Evolutionary conservation across 2,797 vertebrate species (phyloP).

Genomic region (Garrulus glandarius): DNA sequence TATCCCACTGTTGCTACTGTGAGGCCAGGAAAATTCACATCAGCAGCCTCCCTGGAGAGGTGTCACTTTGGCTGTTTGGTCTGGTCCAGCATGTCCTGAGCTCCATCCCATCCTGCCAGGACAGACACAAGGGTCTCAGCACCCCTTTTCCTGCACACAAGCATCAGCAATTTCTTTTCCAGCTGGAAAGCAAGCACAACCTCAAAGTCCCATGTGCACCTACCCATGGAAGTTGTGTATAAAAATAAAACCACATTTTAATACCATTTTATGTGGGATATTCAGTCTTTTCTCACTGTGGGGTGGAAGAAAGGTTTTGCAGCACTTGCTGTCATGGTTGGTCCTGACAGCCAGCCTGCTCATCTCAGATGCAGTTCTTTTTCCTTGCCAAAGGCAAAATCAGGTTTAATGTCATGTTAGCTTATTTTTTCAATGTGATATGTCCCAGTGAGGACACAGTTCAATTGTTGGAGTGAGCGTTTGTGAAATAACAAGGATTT

Average conservation of each 20-base stretch:
- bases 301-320: not conserved
- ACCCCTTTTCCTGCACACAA: rapidly evolving
- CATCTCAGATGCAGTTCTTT: not conserved
- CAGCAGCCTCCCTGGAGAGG: not conserved
- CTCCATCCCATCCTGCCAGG: not conserved
- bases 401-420: not conserved
- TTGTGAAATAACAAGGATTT: not conserved
- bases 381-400: not conserved
- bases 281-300: not conserved
- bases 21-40: not conserved
- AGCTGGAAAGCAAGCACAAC: not conserved
- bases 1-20: not conserved
- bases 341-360: not conserved
- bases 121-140: rapidly evolving
- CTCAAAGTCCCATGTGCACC: rapidly evolving
- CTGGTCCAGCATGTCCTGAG: not conserved
- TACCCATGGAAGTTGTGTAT: rapidly evolving
- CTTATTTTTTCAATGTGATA: not conserved
- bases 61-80: not conserved
- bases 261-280: rapidly evolving
- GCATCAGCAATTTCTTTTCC: not conserved
- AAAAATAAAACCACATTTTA: not conserved
- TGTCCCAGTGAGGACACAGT: not conserved
- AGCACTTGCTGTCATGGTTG: not conserved
- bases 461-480: not conserved